Evolutionary conservation across 2,888 invertebrate genomes (phyloP).

Genomic region (Parnassius mnemosyne): DNA sequence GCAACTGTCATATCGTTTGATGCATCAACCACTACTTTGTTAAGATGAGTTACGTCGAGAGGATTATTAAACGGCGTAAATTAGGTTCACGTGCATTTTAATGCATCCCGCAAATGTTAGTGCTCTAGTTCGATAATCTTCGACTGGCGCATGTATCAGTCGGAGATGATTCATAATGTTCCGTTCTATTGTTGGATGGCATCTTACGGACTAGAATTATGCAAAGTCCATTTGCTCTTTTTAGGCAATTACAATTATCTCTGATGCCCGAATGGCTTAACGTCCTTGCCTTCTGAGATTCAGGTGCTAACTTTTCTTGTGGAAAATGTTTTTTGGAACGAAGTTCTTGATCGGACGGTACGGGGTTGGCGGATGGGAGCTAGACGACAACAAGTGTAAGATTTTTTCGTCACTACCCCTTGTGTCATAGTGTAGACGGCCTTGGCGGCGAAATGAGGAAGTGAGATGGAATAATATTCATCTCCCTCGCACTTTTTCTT

Average conservation of each 20-base stretch:
- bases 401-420: too few species aligned
- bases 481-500: too few species aligned
- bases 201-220: conserved; percentile 67
- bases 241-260: conserved; percentile 34
- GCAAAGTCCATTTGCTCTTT: conserved; percentile 60
- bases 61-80: conserved; percentile 72
- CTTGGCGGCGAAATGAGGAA: too few species aligned
- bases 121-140: conserved; percentile 79
- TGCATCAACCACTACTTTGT: conserved; percentile 75
- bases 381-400: too few species aligned
- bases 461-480: too few species aligned
- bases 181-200: conserved; percentile 74
- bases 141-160: conserved; percentile 69
- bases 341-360: too few species aligned
- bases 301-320: too few species aligned
- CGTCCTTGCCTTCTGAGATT: too few species aligned
- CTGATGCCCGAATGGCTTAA: neutral
- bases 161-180: conserved; percentile 73
- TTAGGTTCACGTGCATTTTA: conserved; percentile 79
- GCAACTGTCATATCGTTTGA: conserved; percentile 72
- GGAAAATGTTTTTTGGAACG: too few species aligned
- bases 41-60: conserved; percentile 55
- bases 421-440: too few species aligned
- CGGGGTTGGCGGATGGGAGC: too few species aligned
- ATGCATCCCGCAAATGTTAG: conserved; percentile 74